Percentiles rank a stretch among this genome's conserved stretches.
Evolutionary conservation across 2,113 vertebrate genomes (phyloP).

Genomic region (Antechinus flavipes): DNA sequence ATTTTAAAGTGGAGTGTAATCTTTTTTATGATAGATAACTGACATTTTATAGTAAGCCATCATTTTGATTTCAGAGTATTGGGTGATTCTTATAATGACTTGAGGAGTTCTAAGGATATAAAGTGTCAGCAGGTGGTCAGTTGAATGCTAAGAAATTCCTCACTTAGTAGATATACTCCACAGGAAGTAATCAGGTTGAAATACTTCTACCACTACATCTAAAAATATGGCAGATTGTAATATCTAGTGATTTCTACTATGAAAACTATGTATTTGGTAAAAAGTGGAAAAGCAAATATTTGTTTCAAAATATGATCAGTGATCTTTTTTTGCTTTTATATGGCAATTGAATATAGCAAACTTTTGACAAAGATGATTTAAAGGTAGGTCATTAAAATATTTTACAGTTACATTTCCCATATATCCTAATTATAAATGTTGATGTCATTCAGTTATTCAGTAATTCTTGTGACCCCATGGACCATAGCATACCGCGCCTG

Average conservation of each 20-base stretch:
- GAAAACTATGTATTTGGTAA: constrained; percentile 56
- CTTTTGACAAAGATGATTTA: neutral
- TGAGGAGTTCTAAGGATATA: constrained; percentile 69
- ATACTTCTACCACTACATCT: constrained; percentile 72
- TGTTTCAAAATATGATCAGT: constrained; percentile 5
- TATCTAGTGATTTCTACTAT: constrained; percentile 42
- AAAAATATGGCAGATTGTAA: constrained; percentile 69
- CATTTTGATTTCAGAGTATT: constrained; percentile 71
- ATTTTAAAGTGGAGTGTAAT: constrained; percentile 61
- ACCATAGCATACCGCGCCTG: neutral
- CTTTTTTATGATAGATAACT: constrained; percentile 62
- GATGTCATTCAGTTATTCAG: neutral
- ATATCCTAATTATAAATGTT: neutral
- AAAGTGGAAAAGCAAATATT: constrained; percentile 54
- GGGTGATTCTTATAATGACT: constrained; percentile 77
- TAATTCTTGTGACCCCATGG: neutral
- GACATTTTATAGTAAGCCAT: constrained; percentile 72
- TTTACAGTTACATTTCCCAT: neutral
- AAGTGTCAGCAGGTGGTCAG: constrained; percentile 69
- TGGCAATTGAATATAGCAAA: neutral
- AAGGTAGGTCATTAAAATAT: neutral
- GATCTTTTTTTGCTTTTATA: neutral
- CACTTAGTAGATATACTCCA: constrained; percentile 33
- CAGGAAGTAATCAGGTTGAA: constrained; percentile 74
- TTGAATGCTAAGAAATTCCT: constrained; percentile 73